Base-by-base conservation (phyloP, 2,888 invertebrate species). In the Erannis defoliaria region DNA sequence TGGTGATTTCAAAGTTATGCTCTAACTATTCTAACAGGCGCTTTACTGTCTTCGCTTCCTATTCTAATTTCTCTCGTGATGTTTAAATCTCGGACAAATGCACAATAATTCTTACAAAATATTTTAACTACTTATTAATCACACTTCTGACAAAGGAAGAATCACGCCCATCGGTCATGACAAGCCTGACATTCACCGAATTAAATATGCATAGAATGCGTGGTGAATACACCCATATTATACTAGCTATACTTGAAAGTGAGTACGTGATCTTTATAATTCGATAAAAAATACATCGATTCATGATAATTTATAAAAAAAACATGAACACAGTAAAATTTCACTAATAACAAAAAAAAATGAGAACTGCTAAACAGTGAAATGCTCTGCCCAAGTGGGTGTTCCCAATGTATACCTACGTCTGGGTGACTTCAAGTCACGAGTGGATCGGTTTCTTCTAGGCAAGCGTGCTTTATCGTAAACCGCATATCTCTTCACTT, bases 171-270 rank as follows among this genome's bases (percentile, higher is more conserved):
- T 84, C 84, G 76, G 82, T 83, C 86, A 83, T 75, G 77, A 78
- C 79, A 81, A 80, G 79, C 79, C 81, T 72, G 76, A 73, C 66
- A 70, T 62, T 70, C 68, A 37, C 5, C 18, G 55, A 81, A 87
- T 87, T 84, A 83, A 82, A 81, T 85, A 86, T 88, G 87, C 87
- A 87, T 89, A 83, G 88, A 67, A 67, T 55, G 43, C 18, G 16
- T 23, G 43, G 16, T 26, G 40, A 14, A 42, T 19, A 37, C 16
- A 49, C 10, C 31, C 10, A 49, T 9, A 18, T n/a, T 2, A 5
- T 26, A 46, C 1, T 3, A n/a, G 5, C 31, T 46, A 19, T 46
- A 33, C 6, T 19, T 10, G 23, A 14, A 6, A n/a, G 23, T 43
- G 26, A 37, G 55, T 26, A 46, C 31, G 6, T 21, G 18, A 23